phyloP scores from a whole-genome alignment of 2,888 invertebrate genomes.

The Dryococelus australis region DNA sequence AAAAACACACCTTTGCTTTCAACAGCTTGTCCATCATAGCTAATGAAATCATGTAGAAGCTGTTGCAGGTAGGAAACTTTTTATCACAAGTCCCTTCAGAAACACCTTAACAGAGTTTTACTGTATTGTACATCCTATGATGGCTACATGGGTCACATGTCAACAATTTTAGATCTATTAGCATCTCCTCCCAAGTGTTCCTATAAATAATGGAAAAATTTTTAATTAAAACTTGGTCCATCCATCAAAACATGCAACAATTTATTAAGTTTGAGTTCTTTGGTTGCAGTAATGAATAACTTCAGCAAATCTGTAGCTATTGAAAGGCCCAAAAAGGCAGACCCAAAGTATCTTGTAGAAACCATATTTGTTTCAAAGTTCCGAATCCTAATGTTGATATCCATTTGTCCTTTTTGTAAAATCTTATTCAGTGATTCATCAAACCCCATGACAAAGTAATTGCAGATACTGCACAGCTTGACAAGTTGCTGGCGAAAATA shows the following conservation, averaged over 20 bases:
- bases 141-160: not conserved
- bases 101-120: no score
- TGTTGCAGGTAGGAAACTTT: not conserved
- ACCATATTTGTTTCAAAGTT: not conserved
- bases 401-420: not conserved
- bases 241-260: not conserved
- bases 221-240: not conserved
- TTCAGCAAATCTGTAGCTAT: conserved; percentile 4
- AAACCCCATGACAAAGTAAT: not conserved
- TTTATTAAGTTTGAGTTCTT: not conserved
- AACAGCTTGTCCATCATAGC: not conserved
- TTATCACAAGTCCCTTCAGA: not conserved
- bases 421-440: not conserved
- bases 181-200: no score
- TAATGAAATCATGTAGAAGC: not conserved
- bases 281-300: not conserved
- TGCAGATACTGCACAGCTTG: not conserved
- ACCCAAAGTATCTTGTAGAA: not conserved
- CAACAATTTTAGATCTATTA: not conserved
- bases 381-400: not conserved
- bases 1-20: not conserved
- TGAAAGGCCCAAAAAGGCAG: not conserved
- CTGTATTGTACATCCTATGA: not conserved
- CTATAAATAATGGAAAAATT: not conserved
- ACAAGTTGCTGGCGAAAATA: not conserved